Evolutionary conservation across 2,797 vertebrate species (phyloP).

Genomic region (Enteromius paludinosus): DNA sequence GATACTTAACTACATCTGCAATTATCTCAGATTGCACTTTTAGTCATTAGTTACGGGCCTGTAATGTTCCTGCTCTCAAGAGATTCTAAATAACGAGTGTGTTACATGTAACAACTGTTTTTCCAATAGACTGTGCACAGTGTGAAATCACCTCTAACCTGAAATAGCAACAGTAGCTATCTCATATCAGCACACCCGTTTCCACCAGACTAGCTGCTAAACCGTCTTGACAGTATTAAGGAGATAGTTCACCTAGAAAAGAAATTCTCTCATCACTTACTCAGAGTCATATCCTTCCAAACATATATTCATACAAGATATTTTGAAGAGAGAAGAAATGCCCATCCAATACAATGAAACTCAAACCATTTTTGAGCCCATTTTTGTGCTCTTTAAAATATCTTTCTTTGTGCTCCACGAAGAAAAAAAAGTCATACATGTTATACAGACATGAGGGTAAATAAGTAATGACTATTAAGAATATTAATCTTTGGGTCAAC

Average conservation of each 20-base stretch:
- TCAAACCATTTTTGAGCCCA: too few relatives aligned
- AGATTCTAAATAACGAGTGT: slow-evolving; percentile 36
- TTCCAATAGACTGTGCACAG: slow-evolving; percentile 4
- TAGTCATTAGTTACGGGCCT: slow-evolving; percentile 44
- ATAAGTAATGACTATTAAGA: neutral
- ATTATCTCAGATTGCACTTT: slow-evolving; percentile 49
- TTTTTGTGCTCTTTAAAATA: neutral
- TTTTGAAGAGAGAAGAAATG: too few relatives aligned
- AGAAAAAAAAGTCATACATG: neutral
- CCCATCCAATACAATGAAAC: neutral
- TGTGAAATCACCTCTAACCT: slow-evolving; percentile 12
- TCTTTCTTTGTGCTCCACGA: neutral
- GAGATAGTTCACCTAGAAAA: neutral
- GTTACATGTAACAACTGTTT: slow-evolving; percentile 29
- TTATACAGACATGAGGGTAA: neutral
- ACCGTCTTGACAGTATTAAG: neutral
- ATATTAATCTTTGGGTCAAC: neutral
- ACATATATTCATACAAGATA: neutral
- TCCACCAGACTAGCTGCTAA: slow-evolving; percentile 25
- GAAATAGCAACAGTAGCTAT: neutral
- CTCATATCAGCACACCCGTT: neutral
- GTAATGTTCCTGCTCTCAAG: slow-evolving; percentile 28
- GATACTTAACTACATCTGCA: slow-evolving; percentile 37
- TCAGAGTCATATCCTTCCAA: neutral
- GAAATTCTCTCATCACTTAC: neutral